Base-by-base conservation (phyloP, 2,113 vertebrate species). In the Brachyistius frenatus region DNA sequence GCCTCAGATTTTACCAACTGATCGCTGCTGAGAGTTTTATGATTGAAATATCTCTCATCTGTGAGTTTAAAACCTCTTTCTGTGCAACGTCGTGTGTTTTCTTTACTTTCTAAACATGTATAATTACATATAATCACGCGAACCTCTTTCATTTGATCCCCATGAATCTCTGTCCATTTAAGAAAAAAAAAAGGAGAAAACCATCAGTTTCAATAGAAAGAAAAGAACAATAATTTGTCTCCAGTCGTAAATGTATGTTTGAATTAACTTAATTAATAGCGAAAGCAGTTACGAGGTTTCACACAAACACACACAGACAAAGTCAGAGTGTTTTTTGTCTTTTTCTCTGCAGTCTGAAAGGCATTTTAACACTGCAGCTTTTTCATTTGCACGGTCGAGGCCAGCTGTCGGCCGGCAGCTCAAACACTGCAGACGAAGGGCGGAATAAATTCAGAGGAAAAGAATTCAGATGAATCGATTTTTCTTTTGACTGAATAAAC, bases 41-140 rank as follows among this genome's bases (percentile, higher is more conserved):
- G 56, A 82, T 65, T 82, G 68, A 74, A 80, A 72, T 44, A 58
- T 83, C 57, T 32, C 15, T 86, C 84, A 70, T 62, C 73, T 50
- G 41, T 49, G n/a, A 50, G 47, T 84, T 61, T 1, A 16, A 68
- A 14, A 6, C 62, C 31, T 3, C 57, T 56, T 41, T 76, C 31
- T 44, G 8, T 31, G 57, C 52, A 61, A 44, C 56, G 30, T 1
- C 5, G 4, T 30, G 32, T n/a, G 77, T 73, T 78, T 55, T 44
- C 13, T 11, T 52, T 52, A 67, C 53, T 56, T 76, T 39, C 23
- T 50, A 73, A 89, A 76, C 66, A 77, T 10, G 71, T 67, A 36
- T 71, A 77, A 84, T 76, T 68, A 77, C 14, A 74, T 67, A 36
- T 71, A 77, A 84, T 76, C 74, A 71, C 2, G 30, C 55, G 32